Evolutionary conservation across 2,797 vertebrate species (phyloP).

Genomic region (Acomys russatus): DNA sequence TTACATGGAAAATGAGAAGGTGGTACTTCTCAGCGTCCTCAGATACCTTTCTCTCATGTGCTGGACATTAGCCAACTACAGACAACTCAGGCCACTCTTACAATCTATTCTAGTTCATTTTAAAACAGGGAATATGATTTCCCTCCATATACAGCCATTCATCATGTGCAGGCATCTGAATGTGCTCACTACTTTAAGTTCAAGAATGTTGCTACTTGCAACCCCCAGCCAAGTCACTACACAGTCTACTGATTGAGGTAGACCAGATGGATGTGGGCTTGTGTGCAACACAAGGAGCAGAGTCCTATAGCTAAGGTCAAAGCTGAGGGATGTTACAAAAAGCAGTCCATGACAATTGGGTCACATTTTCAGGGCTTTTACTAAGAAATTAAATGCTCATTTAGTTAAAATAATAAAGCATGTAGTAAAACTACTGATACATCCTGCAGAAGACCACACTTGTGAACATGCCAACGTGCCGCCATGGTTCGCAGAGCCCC

Average conservation of each 20-base stretch:
- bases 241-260: background rate
- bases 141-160: background rate
- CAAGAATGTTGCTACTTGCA: background rate
- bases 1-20: slow-evolving; percentile 16
- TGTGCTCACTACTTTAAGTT: slow-evolving; percentile 1
- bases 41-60: background rate
- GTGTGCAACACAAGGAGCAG: background rate
- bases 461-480: background rate
- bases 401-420: background rate
- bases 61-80: slow-evolving; percentile 21
- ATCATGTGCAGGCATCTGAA: background rate
- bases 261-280: background rate
- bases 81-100: slow-evolving; percentile 5
- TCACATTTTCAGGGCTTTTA: background rate
- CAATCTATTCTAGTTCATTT: slow-evolving; percentile 19
- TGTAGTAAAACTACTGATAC: background rate
- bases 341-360: background rate
- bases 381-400: background rate
- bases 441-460: background rate
- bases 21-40: background rate
- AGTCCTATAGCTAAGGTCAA: background rate
- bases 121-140: background rate
- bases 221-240: background rate
- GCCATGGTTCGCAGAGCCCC: background rate
- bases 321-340: background rate